Evolutionary conservation across 1,140 invertebrate genomes (phyloP), one percentile per base, ranked within the genome.

Genomic region (Antheraea pernyi): DNA sequence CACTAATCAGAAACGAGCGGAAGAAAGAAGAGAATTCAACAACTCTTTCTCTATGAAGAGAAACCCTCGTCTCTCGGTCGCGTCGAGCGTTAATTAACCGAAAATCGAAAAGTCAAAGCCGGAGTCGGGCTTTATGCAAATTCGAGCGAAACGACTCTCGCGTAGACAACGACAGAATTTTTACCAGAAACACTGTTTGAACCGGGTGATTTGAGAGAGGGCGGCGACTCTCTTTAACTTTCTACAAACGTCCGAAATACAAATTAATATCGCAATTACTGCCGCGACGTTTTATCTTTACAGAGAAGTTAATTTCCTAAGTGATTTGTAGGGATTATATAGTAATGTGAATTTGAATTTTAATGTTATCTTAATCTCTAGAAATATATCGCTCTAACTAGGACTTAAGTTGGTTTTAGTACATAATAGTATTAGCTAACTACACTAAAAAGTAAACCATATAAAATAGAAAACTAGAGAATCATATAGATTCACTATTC

Each of bases 81-180:
- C 83, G 71, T 78, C 79, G 81, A 80, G 82, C 81, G 86, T 84
- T 90, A 88, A 90, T 90, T 90, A 88, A 90, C 86, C 88, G 84
- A 86, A 87, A 88, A 90, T 90, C 85, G 84, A 86, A 86, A 86
- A 82, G 87, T 84, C 85, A 88, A 86, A 89, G 81, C 80, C 78
- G 74, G n/a, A 72, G 72, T 78, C 75, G 70, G 75, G 82, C 75
- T 85, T 83, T 86, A 86, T 86, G 86, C 83, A 86, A 86, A 88
- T 88, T 83, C 75, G 69, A 69, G 78, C 78, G 80, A 88, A 88
- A 85, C 80, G 83, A 84, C 79, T 87, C 83, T 82, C 71, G 73
- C 79, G 82, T 84, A 76, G 79, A 76, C 74, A 78, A 74, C 76
- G 79, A 77, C 80, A 80, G 81, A 81, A 76, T 82, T 85, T 88